Conservation (phyloP, 2,113 vertebrate genomes). For the Apodemus speciosus region DNA sequence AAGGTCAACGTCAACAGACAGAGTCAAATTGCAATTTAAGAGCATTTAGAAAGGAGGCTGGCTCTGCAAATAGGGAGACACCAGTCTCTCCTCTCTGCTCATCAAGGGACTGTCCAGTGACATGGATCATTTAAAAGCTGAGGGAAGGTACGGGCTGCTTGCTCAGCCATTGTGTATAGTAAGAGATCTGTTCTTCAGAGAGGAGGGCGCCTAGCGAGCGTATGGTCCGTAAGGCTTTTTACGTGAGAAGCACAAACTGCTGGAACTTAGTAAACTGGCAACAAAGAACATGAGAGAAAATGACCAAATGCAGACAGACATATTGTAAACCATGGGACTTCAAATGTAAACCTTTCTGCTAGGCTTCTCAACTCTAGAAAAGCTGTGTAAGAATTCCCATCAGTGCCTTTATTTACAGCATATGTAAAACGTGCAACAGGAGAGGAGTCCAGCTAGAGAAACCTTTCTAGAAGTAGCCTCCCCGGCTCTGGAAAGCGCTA, state of each 20-base stretch:
- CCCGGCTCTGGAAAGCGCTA: neutral
- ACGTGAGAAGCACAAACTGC: neutral
- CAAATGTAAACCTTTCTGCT: conserved; percentile 48
- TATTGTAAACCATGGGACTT: conserved; percentile 44
- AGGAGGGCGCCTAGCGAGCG: neutral
- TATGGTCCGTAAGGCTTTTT: conserved; percentile 34
- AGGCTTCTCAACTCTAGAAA: conserved; percentile 23
- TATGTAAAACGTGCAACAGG: neutral
- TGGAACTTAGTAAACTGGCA: neutral
- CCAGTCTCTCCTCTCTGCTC: conserved; percentile 7
- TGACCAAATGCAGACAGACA: conserved; percentile 41
- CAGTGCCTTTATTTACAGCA: neutral
- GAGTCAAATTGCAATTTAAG: conserved; percentile 8
- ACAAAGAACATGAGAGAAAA: conserved; percentile 42
- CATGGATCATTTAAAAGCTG: neutral
- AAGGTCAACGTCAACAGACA: neutral
- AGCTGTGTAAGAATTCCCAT: conserved; percentile 36
- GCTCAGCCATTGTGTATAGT: neutral
- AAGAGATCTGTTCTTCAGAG: neutral
- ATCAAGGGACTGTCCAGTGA: neutral
- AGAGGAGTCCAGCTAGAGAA: neutral
- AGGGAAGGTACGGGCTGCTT: neutral
- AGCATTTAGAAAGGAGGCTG: neutral
- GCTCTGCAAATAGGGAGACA: neutral
- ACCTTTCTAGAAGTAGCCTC: neutral